These are phyloP conservation scores for Synaphobranchus kaupii DNA, from an alignment of 2,797 vertebrate species.

Conservation along the genomic window DNA sequence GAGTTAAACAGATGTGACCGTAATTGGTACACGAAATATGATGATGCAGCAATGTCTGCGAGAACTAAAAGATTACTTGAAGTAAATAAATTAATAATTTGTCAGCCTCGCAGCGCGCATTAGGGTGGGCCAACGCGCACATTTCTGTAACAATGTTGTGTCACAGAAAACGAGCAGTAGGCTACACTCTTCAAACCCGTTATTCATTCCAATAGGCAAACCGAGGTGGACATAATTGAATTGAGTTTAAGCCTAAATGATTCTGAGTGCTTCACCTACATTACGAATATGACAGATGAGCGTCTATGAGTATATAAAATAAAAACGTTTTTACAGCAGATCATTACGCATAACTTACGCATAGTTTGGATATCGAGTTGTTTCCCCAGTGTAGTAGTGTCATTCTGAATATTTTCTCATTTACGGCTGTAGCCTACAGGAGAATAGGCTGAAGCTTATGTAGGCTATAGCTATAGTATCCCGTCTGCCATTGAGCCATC, in stretches of 20 bases:
- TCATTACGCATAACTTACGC: not conserved
- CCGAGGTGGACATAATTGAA: not conserved
- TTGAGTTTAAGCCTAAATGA: not conserved
- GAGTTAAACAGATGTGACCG: constrained; percentile 2
- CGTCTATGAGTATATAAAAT: too few relatives aligned
- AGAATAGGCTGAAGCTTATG: not conserved
- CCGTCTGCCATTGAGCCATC: not conserved
- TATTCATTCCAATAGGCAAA: not conserved
- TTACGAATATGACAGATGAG: not conserved
- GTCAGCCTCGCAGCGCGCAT: not conserved
- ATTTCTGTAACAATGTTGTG: not conserved
- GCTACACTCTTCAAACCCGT: not conserved
- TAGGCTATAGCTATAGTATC: not conserved
- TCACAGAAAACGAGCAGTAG: not conserved
- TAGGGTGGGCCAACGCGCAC: not conserved
- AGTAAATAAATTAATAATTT: not conserved
- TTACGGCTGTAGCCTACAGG: not conserved
- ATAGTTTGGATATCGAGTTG: not conserved
- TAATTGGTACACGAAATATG: constrained; percentile 2
- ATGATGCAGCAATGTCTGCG: not conserved
- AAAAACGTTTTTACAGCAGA: not conserved
- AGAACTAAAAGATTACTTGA: not conserved
- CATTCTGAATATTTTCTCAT: not conserved
- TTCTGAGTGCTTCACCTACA: not conserved
- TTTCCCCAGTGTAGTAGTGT: not conserved